Base-by-base conservation (phyloP, 2,888 invertebrate genomes). In the Empis stercorea region DNA sequence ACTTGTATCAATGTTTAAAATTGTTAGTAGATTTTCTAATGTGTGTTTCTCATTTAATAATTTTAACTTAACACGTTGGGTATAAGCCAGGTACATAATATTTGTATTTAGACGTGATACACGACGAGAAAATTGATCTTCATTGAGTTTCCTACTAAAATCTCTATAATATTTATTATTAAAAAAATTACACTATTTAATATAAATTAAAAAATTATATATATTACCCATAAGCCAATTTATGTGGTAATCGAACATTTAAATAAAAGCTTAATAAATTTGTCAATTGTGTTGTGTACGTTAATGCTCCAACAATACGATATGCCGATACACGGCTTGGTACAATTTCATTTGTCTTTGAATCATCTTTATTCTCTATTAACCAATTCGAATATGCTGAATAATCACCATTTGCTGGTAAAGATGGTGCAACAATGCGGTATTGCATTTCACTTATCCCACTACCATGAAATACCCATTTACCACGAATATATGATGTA, bases 361-460 rank as follows among this genome's bases (percentile, higher is more conserved):
- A 62, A 58, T 66, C 67, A 43, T 70, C 70, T 47, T 68, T 70
- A 52, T 65, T 67, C 45, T 64, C 65, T 15, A 74, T 71, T 81
- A 91, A 77, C 84, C 85, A 89, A 53, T 81, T 72, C 63, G 73
- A 80, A 69, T 79, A 91, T 54, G 78, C 81, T 10, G 84, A 78
- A 62, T 87, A 88, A 68, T 92, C 88, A 1, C 88, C 89, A 54
- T 86, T 85, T 4, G 82, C 81, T 50, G 87, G 87, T 54, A 89
- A 66, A 57, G 84, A 82, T 0, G 93, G 87, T n/a, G 84, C 84
- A 34, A 87, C 85, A 52, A 94, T 84, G 41, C 77, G 74, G 66
- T 84, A 82, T 56, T 82, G 80, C 53, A 78, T 69, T 64, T 86
- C 83, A 51, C 78, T 75, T 41, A 76, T 76, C 56, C 78, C 78